A percentile compares a stretch with the other conserved stretches of the same genome.
phyloP scores from a whole-genome alignment of 2,797 vertebrate species.

The Tenualosa ilisha region DNA sequence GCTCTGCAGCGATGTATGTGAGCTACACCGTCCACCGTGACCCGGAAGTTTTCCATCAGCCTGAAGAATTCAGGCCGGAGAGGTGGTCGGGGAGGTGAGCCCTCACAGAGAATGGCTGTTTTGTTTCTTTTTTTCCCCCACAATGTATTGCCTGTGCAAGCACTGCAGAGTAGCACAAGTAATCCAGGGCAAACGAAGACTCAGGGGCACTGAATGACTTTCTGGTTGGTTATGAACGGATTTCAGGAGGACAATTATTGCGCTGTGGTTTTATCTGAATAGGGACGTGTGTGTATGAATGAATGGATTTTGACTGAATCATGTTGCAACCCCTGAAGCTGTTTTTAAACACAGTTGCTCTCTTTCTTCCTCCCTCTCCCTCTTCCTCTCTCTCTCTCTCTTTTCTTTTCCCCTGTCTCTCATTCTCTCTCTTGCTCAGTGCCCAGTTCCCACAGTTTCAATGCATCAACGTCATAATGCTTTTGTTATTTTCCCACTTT shows the following conservation, averaged over 20 bases:
- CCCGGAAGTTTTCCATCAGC: constrained; percentile 68
- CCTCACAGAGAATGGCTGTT: background rate
- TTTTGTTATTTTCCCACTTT: background rate
- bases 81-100: constrained; percentile 66
- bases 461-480: background rate
- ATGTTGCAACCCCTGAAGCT: constrained; percentile 10
- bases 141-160: background rate
- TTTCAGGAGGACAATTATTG: background rate
- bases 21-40: constrained; percentile 63
- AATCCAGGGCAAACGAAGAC: background rate
- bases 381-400: background rate
- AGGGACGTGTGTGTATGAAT: constrained; percentile 12
- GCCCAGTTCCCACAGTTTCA: background rate
- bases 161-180: background rate
- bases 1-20: constrained; percentile 58
- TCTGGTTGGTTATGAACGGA: background rate
- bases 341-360: constrained; percentile 24
- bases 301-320: constrained; percentile 23
- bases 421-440: background rate
- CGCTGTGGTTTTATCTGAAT: background rate
- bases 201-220: background rate
- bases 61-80: constrained; percentile 65
- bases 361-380: background rate
- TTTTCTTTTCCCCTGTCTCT: background rate
- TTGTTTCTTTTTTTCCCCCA: background rate